These are phyloP conservation scores for Cyclophora albipunctata DNA, from an alignment of 2,888 invertebrate genomes.

Conservation along the genomic window DNA sequence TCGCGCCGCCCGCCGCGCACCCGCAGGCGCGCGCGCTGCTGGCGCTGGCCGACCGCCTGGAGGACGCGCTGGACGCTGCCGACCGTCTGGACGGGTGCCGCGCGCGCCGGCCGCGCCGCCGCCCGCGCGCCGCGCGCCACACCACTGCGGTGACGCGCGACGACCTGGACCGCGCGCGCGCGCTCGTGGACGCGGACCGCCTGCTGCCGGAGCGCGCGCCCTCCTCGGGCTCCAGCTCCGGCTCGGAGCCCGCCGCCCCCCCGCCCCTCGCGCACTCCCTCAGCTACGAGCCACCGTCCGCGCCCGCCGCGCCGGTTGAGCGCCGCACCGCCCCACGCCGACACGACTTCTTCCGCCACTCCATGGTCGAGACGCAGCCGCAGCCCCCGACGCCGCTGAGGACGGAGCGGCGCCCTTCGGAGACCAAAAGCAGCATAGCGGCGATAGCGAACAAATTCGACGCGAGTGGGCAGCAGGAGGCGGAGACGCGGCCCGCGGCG, in stretches of 20 bases:
- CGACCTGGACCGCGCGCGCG: slow-evolving; percentile 85
- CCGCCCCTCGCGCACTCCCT: slow-evolving; percentile 42
- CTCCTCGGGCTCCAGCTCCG: slow-evolving; percentile 60
- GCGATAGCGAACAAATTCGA: slow-evolving; percentile 62
- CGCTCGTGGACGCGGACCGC: slow-evolving; percentile 77
- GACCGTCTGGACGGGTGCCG: slow-evolving; percentile 56
- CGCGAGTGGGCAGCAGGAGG: slow-evolving; percentile 37
- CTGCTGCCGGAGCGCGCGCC: slow-evolving; percentile 32
- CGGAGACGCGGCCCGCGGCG: slow-evolving; percentile 21
- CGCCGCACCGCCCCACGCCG: slow-evolving; percentile 46
- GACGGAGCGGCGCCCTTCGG: slow-evolving; percentile 44
- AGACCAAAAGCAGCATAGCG: slow-evolving; percentile 53
- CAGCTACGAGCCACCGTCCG: slow-evolving; percentile 37
- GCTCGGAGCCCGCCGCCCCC: slow-evolving; percentile 39
- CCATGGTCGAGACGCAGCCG: slow-evolving; percentile 44
- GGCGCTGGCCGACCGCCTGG: slow-evolving; percentile 80
- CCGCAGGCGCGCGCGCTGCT: slow-evolving; percentile 78
- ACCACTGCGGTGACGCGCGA: slow-evolving; percentile 89
- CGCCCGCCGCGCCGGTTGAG: slow-evolving; percentile 34
- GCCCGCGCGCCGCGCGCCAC: slow-evolving; percentile 81
- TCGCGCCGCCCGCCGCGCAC: slow-evolving; percentile 73
- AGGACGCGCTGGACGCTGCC: slow-evolving; percentile 71
- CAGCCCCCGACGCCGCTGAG: slow-evolving; percentile 23
- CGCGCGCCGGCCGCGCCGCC: slow-evolving; percentile 62
- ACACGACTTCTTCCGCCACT: slow-evolving; percentile 59